Percentiles rank a stretch among this genome's conserved stretches.
phyloP scores from a whole-genome alignment of 2,797 vertebrate species.

The Typhlichthys subterraneus region DNA sequence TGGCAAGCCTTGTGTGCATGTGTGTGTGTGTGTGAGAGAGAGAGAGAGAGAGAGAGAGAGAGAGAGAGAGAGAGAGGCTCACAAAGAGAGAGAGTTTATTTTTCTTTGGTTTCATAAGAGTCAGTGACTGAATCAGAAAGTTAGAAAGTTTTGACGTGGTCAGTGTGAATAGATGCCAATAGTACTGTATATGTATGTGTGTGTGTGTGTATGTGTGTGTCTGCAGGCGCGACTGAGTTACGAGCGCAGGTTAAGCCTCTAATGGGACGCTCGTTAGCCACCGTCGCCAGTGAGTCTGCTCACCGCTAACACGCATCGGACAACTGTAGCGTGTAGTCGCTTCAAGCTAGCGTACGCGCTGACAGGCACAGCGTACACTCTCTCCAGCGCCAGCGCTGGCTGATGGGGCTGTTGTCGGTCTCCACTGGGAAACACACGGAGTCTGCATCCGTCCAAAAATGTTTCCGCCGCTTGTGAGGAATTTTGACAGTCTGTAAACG shows the following conservation, averaged over 20 bases:
- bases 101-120: too few species aligned
- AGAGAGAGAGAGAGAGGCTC: not conserved
- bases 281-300: conserved; percentile 44
- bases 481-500: conserved; percentile 26
- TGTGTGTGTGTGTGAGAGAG: not conserved
- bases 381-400: not conserved
- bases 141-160: too few species aligned
- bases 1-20: conserved; percentile 13
- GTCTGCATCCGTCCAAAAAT: conserved; percentile 31
- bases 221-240: too few species aligned
- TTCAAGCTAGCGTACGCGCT: too few species aligned
- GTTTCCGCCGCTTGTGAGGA: conserved; percentile 34
- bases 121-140: too few species aligned
- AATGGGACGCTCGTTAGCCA: conserved; percentile 61
- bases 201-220: too few species aligned
- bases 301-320: not conserved
- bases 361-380: not conserved
- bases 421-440: not conserved
- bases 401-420: not conserved
- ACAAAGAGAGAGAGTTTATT: too few species aligned
- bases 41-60: conserved; percentile 8
- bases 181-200: too few species aligned
- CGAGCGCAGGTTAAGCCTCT: conserved; percentile 18
- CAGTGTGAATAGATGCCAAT: too few species aligned
- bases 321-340: not conserved